Percentiles rank a stretch among this genome's conserved stretches.
These are phyloP conservation scores for Desmodus rotundus DNA, from an alignment of 2,113 vertebrate species.

Conservation along the genomic window DNA sequence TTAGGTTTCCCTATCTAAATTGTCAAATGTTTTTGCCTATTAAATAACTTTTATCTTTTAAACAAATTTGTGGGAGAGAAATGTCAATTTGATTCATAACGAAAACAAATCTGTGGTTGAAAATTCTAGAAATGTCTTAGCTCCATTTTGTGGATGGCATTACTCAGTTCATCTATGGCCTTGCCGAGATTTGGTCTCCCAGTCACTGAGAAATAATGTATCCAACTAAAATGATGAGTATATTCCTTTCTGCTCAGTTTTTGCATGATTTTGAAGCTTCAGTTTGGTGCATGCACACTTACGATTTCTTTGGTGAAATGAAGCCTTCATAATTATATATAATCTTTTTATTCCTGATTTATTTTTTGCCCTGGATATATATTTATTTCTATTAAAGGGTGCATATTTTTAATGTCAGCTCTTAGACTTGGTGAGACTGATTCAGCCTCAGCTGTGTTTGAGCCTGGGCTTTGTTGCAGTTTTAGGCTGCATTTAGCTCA, in stretches of 20 bases:
- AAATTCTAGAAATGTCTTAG: neutral
- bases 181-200: neutral
- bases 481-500: neutral
- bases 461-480: neutral
- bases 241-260: neutral
- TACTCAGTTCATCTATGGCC: neutral
- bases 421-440: neutral
- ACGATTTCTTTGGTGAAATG: neutral
- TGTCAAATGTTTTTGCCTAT: neutral
- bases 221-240: neutral
- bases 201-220: neutral
- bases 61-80: too few relatives aligned
- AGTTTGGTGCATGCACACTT: neutral
- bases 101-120: neutral
- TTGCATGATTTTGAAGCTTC: neutral
- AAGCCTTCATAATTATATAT: neutral
- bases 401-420: neutral
- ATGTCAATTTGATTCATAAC: neutral
- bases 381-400: neutral
- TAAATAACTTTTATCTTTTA: neutral
- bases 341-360: neutral
- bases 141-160: neutral
- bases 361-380: neutral
- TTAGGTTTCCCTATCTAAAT: neutral
- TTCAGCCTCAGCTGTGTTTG: neutral